These are phyloP conservation scores for Aricia artaxerxes DNA, from an alignment of 2,888 invertebrate genomes.

Conservation along the genomic window DNA sequence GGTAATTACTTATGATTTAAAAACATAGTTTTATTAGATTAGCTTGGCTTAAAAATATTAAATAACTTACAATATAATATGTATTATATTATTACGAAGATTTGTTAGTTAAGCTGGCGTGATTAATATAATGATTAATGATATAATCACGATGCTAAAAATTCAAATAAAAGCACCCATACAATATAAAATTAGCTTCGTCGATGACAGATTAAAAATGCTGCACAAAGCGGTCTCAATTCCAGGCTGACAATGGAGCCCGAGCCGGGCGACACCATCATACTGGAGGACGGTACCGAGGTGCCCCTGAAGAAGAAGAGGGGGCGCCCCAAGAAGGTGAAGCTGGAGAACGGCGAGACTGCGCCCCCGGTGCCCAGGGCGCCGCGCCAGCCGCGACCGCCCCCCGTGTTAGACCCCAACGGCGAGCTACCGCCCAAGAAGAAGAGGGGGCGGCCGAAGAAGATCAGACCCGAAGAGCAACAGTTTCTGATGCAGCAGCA, in stretches of 20 bases:
- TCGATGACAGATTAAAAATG: constrained; percentile 53
- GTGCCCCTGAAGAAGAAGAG: constrained; percentile 91
- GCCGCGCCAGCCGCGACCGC: constrained; percentile 68
- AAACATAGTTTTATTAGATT: neutral
- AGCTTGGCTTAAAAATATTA: neutral
- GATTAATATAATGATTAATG: too few relatives aligned
- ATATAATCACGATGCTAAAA: too few relatives aligned
- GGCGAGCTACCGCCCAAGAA: constrained; percentile 86
- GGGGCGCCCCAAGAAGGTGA: constrained; percentile 92
- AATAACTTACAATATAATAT: neutral
- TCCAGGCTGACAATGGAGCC: constrained; percentile 77
- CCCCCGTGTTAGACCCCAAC: constrained; percentile 52
- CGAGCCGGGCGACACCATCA: constrained; percentile 76
- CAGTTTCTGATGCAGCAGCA: constrained; percentile 75
- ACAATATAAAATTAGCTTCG: constrained; percentile 32
- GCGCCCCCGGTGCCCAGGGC: constrained; percentile 78
- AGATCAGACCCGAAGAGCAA: constrained; percentile 85
- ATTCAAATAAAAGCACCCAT: neutral
- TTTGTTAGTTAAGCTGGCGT: too few relatives aligned
- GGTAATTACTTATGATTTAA: neutral
- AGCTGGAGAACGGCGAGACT: constrained; percentile 83
- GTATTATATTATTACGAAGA: too few relatives aligned
- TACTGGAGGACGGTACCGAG: constrained; percentile 82
- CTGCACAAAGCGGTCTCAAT: constrained; percentile 47
- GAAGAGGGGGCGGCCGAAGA: constrained; percentile 93